Evolutionary conservation across 2,888 invertebrate species (phyloP).

Genomic region (Lathronympha strigana): DNA sequence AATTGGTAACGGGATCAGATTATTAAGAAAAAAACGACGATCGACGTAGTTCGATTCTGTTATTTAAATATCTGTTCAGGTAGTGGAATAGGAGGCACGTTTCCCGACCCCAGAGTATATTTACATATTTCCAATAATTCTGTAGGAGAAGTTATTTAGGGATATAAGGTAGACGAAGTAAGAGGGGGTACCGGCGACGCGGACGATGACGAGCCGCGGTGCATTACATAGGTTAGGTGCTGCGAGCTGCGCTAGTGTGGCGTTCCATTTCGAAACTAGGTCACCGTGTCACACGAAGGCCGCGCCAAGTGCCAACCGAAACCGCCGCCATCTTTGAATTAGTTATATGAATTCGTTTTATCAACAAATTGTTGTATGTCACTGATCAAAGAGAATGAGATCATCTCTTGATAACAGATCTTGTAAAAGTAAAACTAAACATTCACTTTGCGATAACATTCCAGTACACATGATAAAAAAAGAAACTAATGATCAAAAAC

Average conservation of each 20-base stretch:
- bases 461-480: slow-evolving; percentile 53
- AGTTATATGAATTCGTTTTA: slow-evolving; percentile 66
- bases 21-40: not conserved
- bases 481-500: slow-evolving; percentile 68
- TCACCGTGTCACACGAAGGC: slow-evolving; percentile 80
- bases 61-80: not conserved
- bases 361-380: slow-evolving; percentile 29
- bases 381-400: not conserved
- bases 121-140: not conserved
- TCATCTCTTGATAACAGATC: not conserved
- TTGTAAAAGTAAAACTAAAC: not conserved
- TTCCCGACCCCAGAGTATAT: no score
- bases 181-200: not conserved
- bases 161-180: not conserved
- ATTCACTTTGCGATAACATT: slow-evolving; percentile 38
- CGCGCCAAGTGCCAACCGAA: slow-evolving; percentile 73
- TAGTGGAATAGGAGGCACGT: no score
- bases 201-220: slow-evolving; percentile 17
- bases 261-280: slow-evolving; percentile 83
- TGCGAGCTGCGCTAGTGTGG: slow-evolving; percentile 71
- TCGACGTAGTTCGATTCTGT: not conserved
- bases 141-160: not conserved
- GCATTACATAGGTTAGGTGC: slow-evolving; percentile 60
- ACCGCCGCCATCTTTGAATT: slow-evolving; percentile 79
- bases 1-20: no score